Conservation (phyloP, 92 coral and sea anemone genomes). For the Scolanthus callimorphus region DNA sequence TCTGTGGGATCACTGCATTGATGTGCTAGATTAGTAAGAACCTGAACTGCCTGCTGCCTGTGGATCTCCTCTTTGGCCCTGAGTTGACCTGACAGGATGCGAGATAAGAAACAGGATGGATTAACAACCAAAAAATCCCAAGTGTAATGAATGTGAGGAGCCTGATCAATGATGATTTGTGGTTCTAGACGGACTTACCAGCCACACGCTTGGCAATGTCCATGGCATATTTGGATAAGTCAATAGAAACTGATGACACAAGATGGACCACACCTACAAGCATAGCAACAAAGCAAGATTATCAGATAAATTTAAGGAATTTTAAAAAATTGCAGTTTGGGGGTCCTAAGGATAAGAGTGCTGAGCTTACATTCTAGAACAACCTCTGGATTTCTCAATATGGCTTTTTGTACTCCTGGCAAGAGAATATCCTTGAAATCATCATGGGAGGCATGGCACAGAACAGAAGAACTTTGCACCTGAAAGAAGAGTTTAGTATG, state of each 20-base stretch:
- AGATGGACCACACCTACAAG: conserved; percentile 63
- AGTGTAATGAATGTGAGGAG: no score
- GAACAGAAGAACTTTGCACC: conserved; percentile 63
- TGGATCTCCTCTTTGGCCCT: conserved; percentile 84
- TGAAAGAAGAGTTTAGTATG: conserved; percentile 7
- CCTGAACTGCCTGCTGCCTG: conserved; percentile 58
- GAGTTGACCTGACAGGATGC: conserved; percentile 51
- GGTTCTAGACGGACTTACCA: conserved; percentile 36
- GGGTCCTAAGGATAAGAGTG: no score
- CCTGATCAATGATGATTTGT: background rate
- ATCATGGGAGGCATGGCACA: conserved; percentile 75
- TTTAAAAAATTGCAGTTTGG: no score
- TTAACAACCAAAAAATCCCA: background rate
- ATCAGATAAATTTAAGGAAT: background rate
- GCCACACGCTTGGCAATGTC: conserved; percentile 72
- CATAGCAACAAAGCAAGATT: background rate
- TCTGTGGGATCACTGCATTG: conserved; percentile 94
- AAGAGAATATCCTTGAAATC: conserved; percentile 68
- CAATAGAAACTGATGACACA: conserved; percentile 79
- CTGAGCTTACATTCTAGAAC: conserved; percentile 81
- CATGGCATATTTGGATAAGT: conserved; percentile 87
- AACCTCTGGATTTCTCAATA: conserved; percentile 85
- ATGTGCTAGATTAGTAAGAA: conserved; percentile 69
- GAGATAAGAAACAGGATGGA: background rate
- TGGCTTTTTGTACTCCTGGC: conserved; percentile 79